Percentiles rank a stretch among this genome's conserved stretches.
Conservation (phyloP, 2,888 invertebrate species). For the Pammene fasciana region DNA sequence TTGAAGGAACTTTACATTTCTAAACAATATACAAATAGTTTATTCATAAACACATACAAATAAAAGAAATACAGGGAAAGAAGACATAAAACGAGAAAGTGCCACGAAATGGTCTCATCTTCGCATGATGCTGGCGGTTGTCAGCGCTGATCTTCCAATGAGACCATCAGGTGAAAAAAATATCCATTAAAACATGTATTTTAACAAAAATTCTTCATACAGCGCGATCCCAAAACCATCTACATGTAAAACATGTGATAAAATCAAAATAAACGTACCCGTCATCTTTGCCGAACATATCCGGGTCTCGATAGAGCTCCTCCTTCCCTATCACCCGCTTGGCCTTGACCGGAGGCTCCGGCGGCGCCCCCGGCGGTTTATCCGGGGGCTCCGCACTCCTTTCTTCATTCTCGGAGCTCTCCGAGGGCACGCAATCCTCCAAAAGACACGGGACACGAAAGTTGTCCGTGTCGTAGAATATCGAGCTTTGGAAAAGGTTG, state of each 20-base stretch:
- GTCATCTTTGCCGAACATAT: conserved; percentile 4
- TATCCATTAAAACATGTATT: too few species aligned
- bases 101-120: too few species aligned
- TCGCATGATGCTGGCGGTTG: too few species aligned
- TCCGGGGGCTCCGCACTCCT: conserved; percentile 24
- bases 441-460: conserved; percentile 47
- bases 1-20: too few species aligned
- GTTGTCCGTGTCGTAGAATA: conserved; percentile 55
- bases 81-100: too few species aligned
- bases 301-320: conserved; percentile 27
- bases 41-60: too few species aligned
- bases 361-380: conserved; percentile 8
- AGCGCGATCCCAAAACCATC: not conserved
- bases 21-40: too few species aligned
- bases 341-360: not conserved
- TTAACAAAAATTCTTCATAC: too few species aligned
- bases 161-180: too few species aligned
- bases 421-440: conserved; percentile 43
- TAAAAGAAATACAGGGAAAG: too few species aligned
- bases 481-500: conserved; percentile 54
- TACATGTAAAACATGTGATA: not conserved
- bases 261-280: conserved; percentile 22
- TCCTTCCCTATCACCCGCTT: conserved; percentile 17
- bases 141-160: too few species aligned
- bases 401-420: conserved; percentile 41